Percentiles rank a stretch among this genome's conserved stretches.
These are phyloP conservation scores for Chromoteleia sp. DNA, from an alignment of 2,888 invertebrate species.

Conservation along the genomic window DNA sequence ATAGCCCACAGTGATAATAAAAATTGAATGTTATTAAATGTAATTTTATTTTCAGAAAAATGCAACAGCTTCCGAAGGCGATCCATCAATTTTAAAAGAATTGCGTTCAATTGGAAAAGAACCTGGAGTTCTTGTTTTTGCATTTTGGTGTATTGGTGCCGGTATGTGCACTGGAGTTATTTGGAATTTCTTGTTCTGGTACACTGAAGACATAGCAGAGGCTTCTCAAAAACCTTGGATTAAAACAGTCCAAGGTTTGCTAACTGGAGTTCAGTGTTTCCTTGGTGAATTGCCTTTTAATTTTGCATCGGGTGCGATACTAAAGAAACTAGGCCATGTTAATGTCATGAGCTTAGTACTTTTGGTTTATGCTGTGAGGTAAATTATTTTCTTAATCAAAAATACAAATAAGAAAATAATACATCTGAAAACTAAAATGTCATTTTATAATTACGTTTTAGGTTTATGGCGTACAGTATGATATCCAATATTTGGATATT, in stretches of 20 bases:
- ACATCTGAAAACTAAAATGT: conserved; percentile 12
- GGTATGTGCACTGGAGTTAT: conserved; percentile 94
- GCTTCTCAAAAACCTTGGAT: conserved; percentile 85
- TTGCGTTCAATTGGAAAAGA: conserved; percentile 77
- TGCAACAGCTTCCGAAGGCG: conserved; percentile 72
- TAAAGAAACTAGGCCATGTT: conserved; percentile 89
- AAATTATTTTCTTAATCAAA: not conserved
- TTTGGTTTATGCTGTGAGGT: conserved; percentile 78
- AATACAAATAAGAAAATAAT: not conserved
- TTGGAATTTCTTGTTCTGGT: conserved; percentile 96
- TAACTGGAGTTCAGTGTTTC: conserved; percentile 92
- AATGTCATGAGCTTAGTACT: conserved; percentile 94
- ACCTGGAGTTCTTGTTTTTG: conserved; percentile 88
- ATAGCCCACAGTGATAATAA: too few species aligned
- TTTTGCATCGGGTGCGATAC: conserved; percentile 88
- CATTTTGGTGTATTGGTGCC: conserved; percentile 92
- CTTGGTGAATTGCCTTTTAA: conserved; percentile 95
- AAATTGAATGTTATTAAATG: too few species aligned
- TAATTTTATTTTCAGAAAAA: conserved; percentile 72
- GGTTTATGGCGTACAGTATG: conserved; percentile 93
- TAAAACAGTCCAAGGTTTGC: conserved; percentile 90
- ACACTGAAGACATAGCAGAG: conserved; percentile 90
- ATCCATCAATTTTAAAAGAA: conserved; percentile 80
- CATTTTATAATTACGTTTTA: too few species aligned
- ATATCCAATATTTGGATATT: conserved; percentile 93